Percentiles rank a stretch among this genome's conserved stretches.
Evolutionary conservation across 2,797 vertebrate genomes (phyloP).

Genomic region (Neosalanx taihuensis): DNA sequence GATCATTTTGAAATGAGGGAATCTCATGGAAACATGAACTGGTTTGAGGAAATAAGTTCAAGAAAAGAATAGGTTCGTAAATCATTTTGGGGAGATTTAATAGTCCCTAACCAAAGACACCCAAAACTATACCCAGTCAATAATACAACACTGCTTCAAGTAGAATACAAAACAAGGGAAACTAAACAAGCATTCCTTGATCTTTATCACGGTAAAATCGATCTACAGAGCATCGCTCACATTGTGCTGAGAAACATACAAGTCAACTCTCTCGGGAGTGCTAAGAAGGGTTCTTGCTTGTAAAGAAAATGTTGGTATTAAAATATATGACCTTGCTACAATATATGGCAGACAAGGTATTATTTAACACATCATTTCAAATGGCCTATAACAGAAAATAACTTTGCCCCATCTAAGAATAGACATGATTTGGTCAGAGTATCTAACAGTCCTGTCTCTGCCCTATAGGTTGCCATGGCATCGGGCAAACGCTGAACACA

Average conservation of each 20-base stretch:
- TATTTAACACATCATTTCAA: neutral
- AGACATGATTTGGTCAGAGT: too few species aligned
- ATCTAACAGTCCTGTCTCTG: neutral
- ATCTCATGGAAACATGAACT: too few species aligned
- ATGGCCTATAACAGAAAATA: too few species aligned
- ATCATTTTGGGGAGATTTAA: constrained; percentile 16
- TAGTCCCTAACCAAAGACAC: constrained; percentile 21
- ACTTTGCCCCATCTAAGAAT: too few species aligned
- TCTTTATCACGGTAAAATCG: neutral
- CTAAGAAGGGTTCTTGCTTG: neutral
- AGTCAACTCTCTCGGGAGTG: neutral
- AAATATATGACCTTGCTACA: neutral
- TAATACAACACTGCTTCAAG: neutral
- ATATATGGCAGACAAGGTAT: neutral
- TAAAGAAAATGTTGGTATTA: neutral
- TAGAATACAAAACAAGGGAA: neutral
- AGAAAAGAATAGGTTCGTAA: neutral
- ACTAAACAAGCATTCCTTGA: neutral
- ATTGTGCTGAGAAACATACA: neutral
- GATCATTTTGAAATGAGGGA: too few species aligned
- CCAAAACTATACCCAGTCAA: neutral
- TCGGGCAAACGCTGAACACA: neutral
- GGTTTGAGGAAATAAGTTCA: neutral
- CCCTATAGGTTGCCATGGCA: too few species aligned
- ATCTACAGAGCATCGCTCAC: neutral